Evolutionary conservation across 2,113 vertebrate species (phyloP), one percentile per base, ranked within the genome.

Genomic region (Saimiri boliviensis): DNA sequence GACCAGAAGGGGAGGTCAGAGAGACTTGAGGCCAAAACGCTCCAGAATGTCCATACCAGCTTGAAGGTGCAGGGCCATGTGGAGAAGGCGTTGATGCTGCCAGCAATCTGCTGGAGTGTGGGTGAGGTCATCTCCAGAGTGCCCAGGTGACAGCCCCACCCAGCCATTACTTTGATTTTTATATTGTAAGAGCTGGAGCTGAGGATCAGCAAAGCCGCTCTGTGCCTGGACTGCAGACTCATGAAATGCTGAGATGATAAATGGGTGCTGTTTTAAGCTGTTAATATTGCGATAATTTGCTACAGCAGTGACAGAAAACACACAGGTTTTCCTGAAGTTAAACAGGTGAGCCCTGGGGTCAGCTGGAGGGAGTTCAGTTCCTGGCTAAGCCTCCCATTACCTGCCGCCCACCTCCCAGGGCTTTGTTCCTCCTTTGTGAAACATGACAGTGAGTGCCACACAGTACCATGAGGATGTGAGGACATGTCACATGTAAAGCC

Each of bases 101-200:
- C 32, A 2, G 1, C 2, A 2, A 11, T 0, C 77, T 6, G 0
- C 3, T 2, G 2, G n/a, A 0, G 16, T 3, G 2, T 6, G 7
- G 37, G 14, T 37, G 21, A 6, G 12, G 56, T 27, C 9, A 1
- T 32, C 23, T 35, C 35, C 32, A 19, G 63, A 76, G 16, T 40
- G 81, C 58, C 27, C 54, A 11, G 58, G 35, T 2, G 52, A 68
- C 0, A 45, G 58, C n/a, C 77, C 60, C 30, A 19, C 30, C 8
- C 5, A 0, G 20, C 37, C 5, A 11, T 12, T 9, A 27, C 25
- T 45, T 56, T 7, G 8, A 16, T 20, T 49, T 80, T 11, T 2
- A 3, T 19, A 27, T 3, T 8, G 3, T 1, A 20, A 58, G 30
- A 56, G 30, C 68, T 35, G 19, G 5, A 66, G 68, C n/a, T 8